These are phyloP conservation scores for Neostethus bicornis DNA, from an alignment of 2,797 vertebrate genomes.

Conservation along the genomic window DNA sequence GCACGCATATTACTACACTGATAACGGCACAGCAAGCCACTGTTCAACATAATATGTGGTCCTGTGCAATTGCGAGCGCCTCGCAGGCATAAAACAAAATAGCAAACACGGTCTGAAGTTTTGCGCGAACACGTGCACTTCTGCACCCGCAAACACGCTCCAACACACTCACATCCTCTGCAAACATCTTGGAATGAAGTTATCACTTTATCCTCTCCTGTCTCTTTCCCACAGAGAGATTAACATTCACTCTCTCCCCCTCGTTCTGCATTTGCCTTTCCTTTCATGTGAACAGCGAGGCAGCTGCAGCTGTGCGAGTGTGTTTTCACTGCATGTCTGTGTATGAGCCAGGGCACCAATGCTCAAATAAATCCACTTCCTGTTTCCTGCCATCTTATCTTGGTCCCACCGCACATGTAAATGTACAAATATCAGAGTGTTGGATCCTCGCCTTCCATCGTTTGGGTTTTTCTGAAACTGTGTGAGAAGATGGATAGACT, in stretches of 20 bases:
- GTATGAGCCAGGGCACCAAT: constrained; percentile 51
- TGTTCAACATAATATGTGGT: neutral
- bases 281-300: constrained; percentile 71
- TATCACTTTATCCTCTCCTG: constrained; percentile 72
- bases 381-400: constrained; percentile 72
- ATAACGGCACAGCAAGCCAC: constrained; percentile 27
- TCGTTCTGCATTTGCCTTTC: constrained; percentile 51
- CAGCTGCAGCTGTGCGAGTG: constrained; percentile 72
- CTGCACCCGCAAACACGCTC: constrained; percentile 17
- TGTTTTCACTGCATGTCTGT: constrained; percentile 31
- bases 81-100: constrained; percentile 24
- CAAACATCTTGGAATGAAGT: constrained; percentile 75
- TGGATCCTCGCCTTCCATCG: constrained; percentile 42
- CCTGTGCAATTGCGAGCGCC: constrained; percentile 13
- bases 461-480: constrained; percentile 40
- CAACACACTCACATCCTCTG: constrained; percentile 53
- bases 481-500: constrained; percentile 45
- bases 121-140: constrained; percentile 32
- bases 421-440: constrained; percentile 29
- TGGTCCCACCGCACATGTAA: constrained; percentile 39
- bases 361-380: constrained; percentile 74
- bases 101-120: constrained; percentile 29
- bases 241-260: constrained; percentile 62
- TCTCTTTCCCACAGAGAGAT: constrained; percentile 73
- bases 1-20: constrained; percentile 39